Percentiles rank a stretch among this genome's conserved stretches.
Evolutionary conservation across 2,888 invertebrate genomes (phyloP).

Genomic region (Ectemnius continuus): DNA sequence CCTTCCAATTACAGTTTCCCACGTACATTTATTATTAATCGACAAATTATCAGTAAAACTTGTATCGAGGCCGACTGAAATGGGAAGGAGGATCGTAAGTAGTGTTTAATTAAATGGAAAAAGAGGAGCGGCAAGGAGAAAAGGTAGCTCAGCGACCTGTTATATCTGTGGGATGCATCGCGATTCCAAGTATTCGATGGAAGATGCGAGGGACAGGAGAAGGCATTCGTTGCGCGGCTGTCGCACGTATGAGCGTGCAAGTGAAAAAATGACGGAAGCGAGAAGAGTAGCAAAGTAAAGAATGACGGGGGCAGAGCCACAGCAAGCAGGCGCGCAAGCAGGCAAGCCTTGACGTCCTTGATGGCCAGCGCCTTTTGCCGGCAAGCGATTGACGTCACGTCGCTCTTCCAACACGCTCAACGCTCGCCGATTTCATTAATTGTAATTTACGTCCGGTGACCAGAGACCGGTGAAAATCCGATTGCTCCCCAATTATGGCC

Average conservation of each 20-base stretch:
- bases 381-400: constrained; percentile 63
- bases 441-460: constrained; percentile 48
- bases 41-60: too few relatives aligned
- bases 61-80: too few relatives aligned
- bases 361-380: constrained; percentile 60
- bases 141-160: too few relatives aligned
- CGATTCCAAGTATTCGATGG: too few relatives aligned
- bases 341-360: constrained; percentile 58
- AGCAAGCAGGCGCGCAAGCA: constrained; percentile 35
- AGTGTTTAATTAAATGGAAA: too few relatives aligned
- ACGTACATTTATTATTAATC: too few relatives aligned
- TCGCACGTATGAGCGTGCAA: constrained; percentile 9
- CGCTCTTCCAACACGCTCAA: constrained; percentile 40
- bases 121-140: too few relatives aligned
- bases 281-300: not conserved
- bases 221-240: too few relatives aligned
- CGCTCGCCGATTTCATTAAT: constrained; percentile 60
- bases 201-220: too few relatives aligned
- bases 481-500: constrained; percentile 44
- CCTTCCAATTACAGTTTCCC: too few relatives aligned
- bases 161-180: too few relatives aligned
- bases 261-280: constrained; percentile 35
- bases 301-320: constrained; percentile 7
- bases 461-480: constrained; percentile 49
- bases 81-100: too few relatives aligned